A percentile compares a stretch with the other conserved stretches of the same genome.
Evolutionary conservation across 2,113 vertebrate genomes (phyloP).

Genomic region (Zootoca vivipara): DNA sequence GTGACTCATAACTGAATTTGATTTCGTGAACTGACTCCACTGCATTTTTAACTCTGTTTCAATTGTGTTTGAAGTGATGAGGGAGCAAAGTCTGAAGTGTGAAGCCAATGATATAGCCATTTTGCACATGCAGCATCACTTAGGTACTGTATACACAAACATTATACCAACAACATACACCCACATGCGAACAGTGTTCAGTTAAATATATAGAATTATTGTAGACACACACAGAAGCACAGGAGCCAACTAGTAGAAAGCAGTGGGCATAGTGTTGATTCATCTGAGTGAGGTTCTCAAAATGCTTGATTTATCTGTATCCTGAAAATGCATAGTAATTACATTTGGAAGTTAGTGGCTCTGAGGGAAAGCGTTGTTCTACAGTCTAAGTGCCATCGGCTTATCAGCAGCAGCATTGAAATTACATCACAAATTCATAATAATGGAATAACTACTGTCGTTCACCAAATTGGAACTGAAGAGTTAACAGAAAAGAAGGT

Average conservation of each 20-base stretch:
- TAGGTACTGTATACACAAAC: background rate
- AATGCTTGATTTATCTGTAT: constrained; percentile 60
- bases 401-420: constrained; percentile 50
- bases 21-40: background rate
- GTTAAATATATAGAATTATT: background rate
- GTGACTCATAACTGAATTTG: background rate
- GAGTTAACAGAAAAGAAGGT: background rate
- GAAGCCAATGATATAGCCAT: background rate
- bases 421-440: constrained; percentile 64
- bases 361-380: constrained; percentile 46
- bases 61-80: background rate
- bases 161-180: background rate
- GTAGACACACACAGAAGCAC: too few species aligned
- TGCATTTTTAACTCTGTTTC: background rate
- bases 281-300: constrained; percentile 46
- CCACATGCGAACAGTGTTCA: too few species aligned
- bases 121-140: background rate
- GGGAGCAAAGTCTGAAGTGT: background rate
- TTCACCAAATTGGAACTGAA: constrained; percentile 48
- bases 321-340: constrained; percentile 63
- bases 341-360: constrained; percentile 41
- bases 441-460: constrained; percentile 49
- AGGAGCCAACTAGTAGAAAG: background rate
- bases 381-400: constrained; percentile 53
- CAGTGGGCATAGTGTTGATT: background rate